Evolutionary conservation across 2,888 invertebrate species (phyloP).

Genomic region (Catotricha subobsoleta): DNA sequence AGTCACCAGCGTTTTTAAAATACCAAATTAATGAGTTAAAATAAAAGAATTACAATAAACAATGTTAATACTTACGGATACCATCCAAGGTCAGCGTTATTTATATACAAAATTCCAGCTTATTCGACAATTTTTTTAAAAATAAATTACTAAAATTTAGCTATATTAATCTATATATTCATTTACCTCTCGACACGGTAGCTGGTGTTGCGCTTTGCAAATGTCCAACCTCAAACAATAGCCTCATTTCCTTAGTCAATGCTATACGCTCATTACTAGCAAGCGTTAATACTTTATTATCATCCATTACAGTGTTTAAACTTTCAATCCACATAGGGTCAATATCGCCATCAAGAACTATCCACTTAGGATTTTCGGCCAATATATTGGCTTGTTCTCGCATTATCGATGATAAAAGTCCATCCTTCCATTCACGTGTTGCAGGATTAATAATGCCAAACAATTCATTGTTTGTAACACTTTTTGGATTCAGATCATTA

Average conservation of each 20-base stretch:
- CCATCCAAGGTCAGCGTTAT: slow-evolving; percentile 89
- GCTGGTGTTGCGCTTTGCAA: slow-evolving; percentile 88
- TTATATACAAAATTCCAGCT: slow-evolving; percentile 87
- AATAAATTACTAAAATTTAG: too few relatives aligned
- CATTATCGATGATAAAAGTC: slow-evolving; percentile 84
- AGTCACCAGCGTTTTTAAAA: neutral
- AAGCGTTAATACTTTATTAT: slow-evolving; percentile 85
- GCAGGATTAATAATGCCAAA: slow-evolving; percentile 88
- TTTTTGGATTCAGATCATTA: slow-evolving; percentile 80
- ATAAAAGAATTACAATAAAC: neutral
- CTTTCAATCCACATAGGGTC: slow-evolving; percentile 76
- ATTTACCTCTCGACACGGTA: slow-evolving; percentile 57
- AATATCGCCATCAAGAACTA: slow-evolving; percentile 88
- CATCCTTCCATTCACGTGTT: slow-evolving; percentile 84
- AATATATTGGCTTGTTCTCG: slow-evolving; percentile 79
- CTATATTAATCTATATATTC: neutral
- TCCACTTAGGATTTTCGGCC: slow-evolving; percentile 80
- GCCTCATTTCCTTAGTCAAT: slow-evolving; percentile 68
- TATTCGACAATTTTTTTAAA: neutral
- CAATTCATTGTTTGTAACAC: slow-evolving; percentile 81
- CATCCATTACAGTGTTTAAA: slow-evolving; percentile 92
- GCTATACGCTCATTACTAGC: slow-evolving; percentile 93
- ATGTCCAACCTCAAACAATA: slow-evolving; percentile 83
- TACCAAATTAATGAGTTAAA: neutral
- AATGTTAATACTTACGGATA: slow-evolving; percentile 49